Conservation (phyloP, 1,140 invertebrate species). For the Agraylea sexmaculata region DNA sequence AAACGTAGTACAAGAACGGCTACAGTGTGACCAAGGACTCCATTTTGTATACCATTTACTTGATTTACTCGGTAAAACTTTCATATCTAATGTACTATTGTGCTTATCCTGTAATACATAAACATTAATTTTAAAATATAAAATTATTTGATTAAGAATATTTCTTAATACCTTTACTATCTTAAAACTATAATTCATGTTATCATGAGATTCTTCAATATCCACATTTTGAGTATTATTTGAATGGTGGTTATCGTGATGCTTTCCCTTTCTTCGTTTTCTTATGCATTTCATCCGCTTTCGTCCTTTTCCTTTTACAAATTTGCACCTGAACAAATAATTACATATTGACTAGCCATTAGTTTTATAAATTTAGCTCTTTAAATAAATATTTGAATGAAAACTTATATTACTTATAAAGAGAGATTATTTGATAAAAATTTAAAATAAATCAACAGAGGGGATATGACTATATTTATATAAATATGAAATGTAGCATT, state of each 20-base stretch:
- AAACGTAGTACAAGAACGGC: conserved; percentile 13
- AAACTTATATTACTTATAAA: no score
- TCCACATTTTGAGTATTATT: not conserved
- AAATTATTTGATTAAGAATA: conserved; percentile 7
- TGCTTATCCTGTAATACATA: conserved; percentile 4
- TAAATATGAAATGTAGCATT: no score
- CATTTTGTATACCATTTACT: conserved; percentile 21
- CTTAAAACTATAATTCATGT: conserved; percentile 19
- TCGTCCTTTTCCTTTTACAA: conserved; percentile 13
- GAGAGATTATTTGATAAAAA: no score
- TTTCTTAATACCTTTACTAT: conserved; percentile 15
- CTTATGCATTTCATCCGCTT: conserved; percentile 16
- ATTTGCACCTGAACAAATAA: conserved; percentile 19
- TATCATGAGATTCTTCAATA: conserved; percentile 3
- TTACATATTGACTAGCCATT: no score
- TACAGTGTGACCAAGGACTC: conserved; percentile 19
- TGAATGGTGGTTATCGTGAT: not conserved
- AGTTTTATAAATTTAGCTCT: no score
- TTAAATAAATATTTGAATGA: no score
- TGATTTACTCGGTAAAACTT: conserved; percentile 17
- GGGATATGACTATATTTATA: no score
- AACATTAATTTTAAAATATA: not conserved
- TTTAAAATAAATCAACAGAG: no score
- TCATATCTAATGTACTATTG: conserved; percentile 9
- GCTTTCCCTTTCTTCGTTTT: conserved; percentile 13